phyloP scores from a whole-genome alignment of 2,113 vertebrate species.

The Meles meles region DNA sequence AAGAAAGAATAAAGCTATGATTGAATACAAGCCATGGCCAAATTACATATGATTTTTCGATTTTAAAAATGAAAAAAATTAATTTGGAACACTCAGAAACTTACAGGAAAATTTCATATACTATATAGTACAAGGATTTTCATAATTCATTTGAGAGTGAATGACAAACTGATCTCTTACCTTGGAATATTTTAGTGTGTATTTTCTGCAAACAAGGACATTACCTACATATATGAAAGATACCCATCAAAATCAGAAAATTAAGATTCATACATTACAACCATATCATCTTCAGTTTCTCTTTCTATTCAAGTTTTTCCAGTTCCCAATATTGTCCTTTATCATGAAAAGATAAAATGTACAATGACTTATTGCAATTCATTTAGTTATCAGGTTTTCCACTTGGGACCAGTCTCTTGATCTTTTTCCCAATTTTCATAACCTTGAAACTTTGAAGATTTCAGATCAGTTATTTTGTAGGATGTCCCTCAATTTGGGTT shows the following conservation, averaged over 20 bases:
- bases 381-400: background rate
- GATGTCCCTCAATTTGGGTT: background rate
- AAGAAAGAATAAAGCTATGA: background rate
- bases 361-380: background rate
- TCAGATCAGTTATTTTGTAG: background rate
- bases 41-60: background rate
- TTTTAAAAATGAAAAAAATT: background rate
- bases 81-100: background rate
- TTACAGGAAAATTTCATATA: background rate
- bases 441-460: background rate
- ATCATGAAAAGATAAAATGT: background rate
- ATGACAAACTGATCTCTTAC: background rate
- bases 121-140: background rate
- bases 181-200: background rate
- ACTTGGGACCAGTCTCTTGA: background rate
- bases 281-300: background rate
- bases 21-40: background rate
- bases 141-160: background rate
- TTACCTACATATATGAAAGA: background rate
- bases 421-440: background rate
- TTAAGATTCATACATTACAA: background rate
- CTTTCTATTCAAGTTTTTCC: background rate
- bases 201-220: background rate
- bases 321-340: background rate
- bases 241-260: background rate